Conservation (phyloP, 1,140 invertebrate species). For the Drosophila sp. region DNA sequence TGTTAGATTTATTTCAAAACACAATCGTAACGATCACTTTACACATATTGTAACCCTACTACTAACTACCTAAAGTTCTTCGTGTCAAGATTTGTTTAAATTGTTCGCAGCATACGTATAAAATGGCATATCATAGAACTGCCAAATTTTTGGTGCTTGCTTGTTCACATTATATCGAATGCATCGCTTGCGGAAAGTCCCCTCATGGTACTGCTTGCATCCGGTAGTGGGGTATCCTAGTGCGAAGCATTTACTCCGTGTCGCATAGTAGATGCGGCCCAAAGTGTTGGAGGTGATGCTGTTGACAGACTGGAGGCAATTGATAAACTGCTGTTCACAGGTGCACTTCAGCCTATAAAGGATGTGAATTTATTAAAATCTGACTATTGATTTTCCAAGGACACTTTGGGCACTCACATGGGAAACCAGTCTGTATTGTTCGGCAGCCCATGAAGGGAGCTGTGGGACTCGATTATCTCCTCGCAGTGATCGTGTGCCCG, state of each 20-base stretch:
- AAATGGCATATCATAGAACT: slow-evolving; percentile 87
- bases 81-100: slow-evolving; percentile 9
- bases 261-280: slow-evolving; percentile 89
- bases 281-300: slow-evolving; percentile 86
- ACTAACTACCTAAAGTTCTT: background rate
- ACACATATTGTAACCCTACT: too few relatives aligned
- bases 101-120: slow-evolving; percentile 38
- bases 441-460: slow-evolving; percentile 86
- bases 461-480: slow-evolving; percentile 85
- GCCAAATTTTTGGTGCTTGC: slow-evolving; percentile 85
- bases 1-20: too few relatives aligned
- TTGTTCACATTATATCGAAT: slow-evolving; percentile 86
- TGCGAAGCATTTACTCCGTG: slow-evolving; percentile 88
- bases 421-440: slow-evolving; percentile 88
- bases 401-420: slow-evolving; percentile 60
- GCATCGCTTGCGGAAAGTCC: slow-evolving; percentile 84
- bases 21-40: too few relatives aligned
- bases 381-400: slow-evolving; percentile 56
- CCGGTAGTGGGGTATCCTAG: slow-evolving; percentile 87
- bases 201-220: slow-evolving; percentile 85
- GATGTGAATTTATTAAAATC: slow-evolving; percentile 36
- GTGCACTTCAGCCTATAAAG: slow-evolving; percentile 86
- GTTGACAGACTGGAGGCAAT: slow-evolving; percentile 87
- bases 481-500: slow-evolving; percentile 91
- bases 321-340: slow-evolving; percentile 89